Percentiles rank a stretch among this genome's conserved stretches.
Evolutionary conservation across 2,797 vertebrate species (phyloP).

Genomic region (Enteromius mattozi): DNA sequence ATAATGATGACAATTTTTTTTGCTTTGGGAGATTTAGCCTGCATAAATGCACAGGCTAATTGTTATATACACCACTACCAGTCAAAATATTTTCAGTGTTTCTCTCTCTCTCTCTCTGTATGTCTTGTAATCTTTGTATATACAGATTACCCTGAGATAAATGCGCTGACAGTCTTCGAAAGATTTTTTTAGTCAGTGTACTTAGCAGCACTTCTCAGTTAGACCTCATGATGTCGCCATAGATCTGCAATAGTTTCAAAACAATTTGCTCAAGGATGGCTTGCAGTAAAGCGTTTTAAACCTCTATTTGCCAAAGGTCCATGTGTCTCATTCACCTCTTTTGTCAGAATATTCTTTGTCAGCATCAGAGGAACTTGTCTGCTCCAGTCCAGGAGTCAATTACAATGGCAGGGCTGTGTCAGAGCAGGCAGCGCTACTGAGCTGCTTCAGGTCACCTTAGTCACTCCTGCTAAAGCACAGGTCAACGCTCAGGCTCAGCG

Average conservation of each 20-base stretch:
- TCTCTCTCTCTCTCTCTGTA: not conserved
- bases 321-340: constrained; percentile 9
- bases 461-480: constrained; percentile 52
- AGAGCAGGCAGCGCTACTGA: constrained; percentile 19
- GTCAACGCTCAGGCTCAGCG: constrained; percentile 37
- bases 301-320: constrained; percentile 2
- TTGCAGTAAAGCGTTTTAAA: constrained; percentile 11
- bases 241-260: constrained; percentile 60
- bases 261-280: constrained; percentile 1
- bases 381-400: constrained; percentile 28
- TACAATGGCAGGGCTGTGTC: constrained; percentile 35
- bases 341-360: constrained; percentile 20
- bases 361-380: constrained; percentile 12
- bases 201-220: not conserved
- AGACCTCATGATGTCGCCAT: constrained; percentile 72
- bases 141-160: not conserved
- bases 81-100: not conserved
- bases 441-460: constrained; percentile 36
- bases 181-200: not conserved
- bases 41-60: too few relatives aligned
- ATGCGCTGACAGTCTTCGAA: not conserved
- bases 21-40: too few relatives aligned
- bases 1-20: not conserved
- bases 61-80: not conserved
- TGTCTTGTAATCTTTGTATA: not conserved